These are phyloP conservation scores for Branchipolynoe longqiensis DNA, from an alignment of 2,888 invertebrate genomes.

Conservation along the genomic window DNA sequence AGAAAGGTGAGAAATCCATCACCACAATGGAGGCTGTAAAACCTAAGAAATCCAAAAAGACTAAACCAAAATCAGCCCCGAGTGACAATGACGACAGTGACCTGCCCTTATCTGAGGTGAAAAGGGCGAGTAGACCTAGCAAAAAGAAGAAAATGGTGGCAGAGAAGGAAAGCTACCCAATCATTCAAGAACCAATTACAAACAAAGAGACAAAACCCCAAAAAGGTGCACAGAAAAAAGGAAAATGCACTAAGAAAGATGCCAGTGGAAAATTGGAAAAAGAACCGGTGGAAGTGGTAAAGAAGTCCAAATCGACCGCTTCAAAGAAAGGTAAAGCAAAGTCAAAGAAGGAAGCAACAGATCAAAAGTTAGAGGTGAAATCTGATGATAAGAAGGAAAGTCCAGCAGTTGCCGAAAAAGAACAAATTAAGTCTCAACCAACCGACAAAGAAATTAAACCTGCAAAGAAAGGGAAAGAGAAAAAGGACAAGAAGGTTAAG, in stretches of 20 bases:
- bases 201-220: neutral
- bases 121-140: neutral
- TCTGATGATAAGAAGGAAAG: neutral
- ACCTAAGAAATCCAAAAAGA: slow-evolving; percentile 27
- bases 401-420: neutral
- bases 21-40: neutral
- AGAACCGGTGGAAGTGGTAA: neutral
- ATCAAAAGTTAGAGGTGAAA: neutral
- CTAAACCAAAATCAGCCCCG: neutral
- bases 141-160: neutral
- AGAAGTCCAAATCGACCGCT: neutral
- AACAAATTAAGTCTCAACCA: neutral
- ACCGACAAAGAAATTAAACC: neutral
- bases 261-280: neutral
- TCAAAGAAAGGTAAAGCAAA: slow-evolving; percentile 15
- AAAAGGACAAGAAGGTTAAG: slow-evolving; percentile 8
- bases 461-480: neutral
- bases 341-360: neutral
- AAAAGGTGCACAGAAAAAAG: neutral
- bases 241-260: neutral
- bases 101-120: slow-evolving; percentile 18
- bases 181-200: neutral
- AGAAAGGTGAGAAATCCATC: neutral
- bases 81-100: slow-evolving; percentile 55
- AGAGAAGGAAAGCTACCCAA: neutral